Conservation (phyloP, 2,113 vertebrate genomes). For the Pollachius pollachius region DNA sequence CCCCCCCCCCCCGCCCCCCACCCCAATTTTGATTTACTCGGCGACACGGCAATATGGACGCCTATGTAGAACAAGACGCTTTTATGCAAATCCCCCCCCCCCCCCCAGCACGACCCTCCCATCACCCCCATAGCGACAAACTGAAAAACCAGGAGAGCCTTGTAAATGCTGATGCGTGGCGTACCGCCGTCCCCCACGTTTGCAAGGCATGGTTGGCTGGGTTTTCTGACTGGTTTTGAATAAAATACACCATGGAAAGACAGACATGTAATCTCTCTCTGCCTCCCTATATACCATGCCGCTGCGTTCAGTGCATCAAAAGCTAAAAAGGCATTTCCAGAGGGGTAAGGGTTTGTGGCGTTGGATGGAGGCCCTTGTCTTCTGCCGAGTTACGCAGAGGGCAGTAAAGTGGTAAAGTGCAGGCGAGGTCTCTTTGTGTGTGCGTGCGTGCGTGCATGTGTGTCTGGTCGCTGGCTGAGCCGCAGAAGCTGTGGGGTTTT, state of each 20-base stretch:
- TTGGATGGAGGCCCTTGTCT: slow-evolving; percentile 37
- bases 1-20: slow-evolving; percentile 3
- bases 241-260: slow-evolving; percentile 36
- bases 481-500: slow-evolving; percentile 60
- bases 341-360: slow-evolving; percentile 33
- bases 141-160: slow-evolving; percentile 16
- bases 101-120: slow-evolving; percentile 5
- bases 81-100: slow-evolving; percentile 56
- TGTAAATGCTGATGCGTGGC: slow-evolving; percentile 16
- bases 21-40: slow-evolving; percentile 63
- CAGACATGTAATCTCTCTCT: too few species aligned
- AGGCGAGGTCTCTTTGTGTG: too few species aligned
- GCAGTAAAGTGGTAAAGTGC: slow-evolving; percentile 7
- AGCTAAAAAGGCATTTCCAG: slow-evolving; percentile 33
- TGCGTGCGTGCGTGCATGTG: too few species aligned
- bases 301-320: too few species aligned
- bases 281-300: too few species aligned
- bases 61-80: slow-evolving; percentile 57
- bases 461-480: slow-evolving; percentile 40
- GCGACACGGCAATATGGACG: slow-evolving; percentile 57
- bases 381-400: slow-evolving; percentile 63
- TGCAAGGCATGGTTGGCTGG: background rate
- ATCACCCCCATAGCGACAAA: slow-evolving; percentile 12
- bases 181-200: background rate
- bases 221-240: background rate